These are phyloP conservation scores for Labrus mixtus DNA, from an alignment of 2,113 vertebrate species.

Conservation along the genomic window DNA sequence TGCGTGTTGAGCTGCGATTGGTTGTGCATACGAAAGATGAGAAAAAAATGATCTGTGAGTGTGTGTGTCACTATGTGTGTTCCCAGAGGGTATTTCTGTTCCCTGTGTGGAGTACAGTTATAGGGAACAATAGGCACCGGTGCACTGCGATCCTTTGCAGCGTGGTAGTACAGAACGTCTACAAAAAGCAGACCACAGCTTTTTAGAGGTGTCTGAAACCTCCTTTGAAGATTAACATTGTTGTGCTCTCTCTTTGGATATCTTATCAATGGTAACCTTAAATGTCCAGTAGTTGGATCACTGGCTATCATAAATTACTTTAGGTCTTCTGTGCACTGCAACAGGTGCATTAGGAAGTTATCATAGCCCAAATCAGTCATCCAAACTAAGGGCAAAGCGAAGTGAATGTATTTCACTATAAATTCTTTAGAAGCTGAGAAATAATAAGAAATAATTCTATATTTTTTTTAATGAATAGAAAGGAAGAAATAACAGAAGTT, in stretches of 20 bases:
- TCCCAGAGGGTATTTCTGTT: conserved; percentile 68
- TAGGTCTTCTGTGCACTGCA: not conserved
- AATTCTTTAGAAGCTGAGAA: too few species aligned
- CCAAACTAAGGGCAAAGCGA: not conserved
- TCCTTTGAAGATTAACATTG: conserved; percentile 17
- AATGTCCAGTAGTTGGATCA: not conserved
- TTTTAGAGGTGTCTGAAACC: conserved; percentile 31
- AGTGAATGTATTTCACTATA: not conserved
- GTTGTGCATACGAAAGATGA: conserved; percentile 62
- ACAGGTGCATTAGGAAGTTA: conserved; percentile 33
- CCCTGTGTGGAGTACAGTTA: conserved; percentile 63
- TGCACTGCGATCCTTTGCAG: conserved; percentile 51
- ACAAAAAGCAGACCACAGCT: conserved; percentile 39
- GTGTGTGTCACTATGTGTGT: conserved; percentile 47
- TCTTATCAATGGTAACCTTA: not conserved
- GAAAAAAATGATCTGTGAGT: conserved; percentile 46
- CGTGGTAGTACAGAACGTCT: conserved; percentile 44
- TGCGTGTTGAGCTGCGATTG: conserved; percentile 62
- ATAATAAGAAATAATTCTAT: too few species aligned
- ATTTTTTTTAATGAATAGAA: too few species aligned
- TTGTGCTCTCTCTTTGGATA: not conserved
- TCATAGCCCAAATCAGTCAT: not conserved
- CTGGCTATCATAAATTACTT: not conserved
- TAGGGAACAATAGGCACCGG: conserved; percentile 71
- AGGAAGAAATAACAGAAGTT: conserved; percentile 6